These are phyloP conservation scores for Heliconius melpomene DNA, from an alignment of 1,140 invertebrate species.

Conservation along the genomic window DNA sequence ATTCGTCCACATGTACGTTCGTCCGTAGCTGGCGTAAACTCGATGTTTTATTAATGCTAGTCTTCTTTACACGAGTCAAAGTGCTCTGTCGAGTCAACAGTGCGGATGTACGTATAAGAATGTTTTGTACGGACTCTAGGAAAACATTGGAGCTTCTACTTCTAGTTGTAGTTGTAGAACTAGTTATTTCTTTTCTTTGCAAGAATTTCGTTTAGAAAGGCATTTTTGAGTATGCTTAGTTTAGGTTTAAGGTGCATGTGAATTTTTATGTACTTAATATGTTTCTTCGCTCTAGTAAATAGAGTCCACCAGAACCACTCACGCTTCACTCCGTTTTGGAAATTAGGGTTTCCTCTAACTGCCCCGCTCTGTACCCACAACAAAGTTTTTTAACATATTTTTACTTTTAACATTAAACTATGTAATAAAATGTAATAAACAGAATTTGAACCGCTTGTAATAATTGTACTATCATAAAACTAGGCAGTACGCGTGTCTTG, in stretches of 20 bases:
- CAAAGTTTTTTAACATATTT: too few species aligned
- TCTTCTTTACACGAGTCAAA: constrained; percentile 14
- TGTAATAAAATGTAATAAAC: too few species aligned
- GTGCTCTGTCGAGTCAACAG: constrained; percentile 2
- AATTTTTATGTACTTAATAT: not conserved
- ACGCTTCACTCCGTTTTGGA: too few species aligned
- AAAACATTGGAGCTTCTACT: not conserved
- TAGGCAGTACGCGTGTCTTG: too few species aligned
- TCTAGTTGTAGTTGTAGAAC: not conserved
- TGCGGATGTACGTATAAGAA: not conserved
- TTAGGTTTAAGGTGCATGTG: not conserved
- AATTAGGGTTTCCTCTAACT: too few species aligned
- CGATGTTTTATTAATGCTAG: constrained; percentile 11
- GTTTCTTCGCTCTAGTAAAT: too few species aligned
- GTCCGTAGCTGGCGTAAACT: not conserved
- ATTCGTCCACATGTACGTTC: not conserved
- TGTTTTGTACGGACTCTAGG: constrained; percentile 7
- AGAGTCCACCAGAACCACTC: too few species aligned
- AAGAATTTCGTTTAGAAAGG: not conserved
- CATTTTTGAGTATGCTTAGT: not conserved
- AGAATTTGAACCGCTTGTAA: too few species aligned
- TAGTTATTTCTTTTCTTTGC: constrained; percentile 3
- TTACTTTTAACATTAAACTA: too few species aligned
- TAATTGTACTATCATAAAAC: too few species aligned
- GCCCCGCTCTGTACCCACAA: too few species aligned